Evolutionary conservation across 1,140 invertebrate species (phyloP), one percentile per base, ranked within the genome.

Genomic region (Brachionus rotundiformis): DNA sequence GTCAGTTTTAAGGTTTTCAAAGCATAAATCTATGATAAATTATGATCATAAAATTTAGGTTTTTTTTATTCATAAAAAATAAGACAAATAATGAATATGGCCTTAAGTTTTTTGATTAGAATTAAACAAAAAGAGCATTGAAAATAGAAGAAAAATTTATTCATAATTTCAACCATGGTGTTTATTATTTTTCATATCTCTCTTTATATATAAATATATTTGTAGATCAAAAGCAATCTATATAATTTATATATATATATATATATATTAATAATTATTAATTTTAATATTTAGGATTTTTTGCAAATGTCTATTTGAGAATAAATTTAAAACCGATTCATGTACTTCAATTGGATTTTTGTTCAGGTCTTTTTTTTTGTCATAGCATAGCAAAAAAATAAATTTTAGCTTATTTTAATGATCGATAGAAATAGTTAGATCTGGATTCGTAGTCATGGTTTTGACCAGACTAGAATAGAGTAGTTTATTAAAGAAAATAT

Each of bases 121-220:
- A 54, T 47, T 47, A 47, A 49, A 49, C 36, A 41, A 41, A 41
- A 41, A 23, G 7, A 54, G 47, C 47, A 19, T 54, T 25, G 47
- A 33, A 33, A 29, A 63, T 11, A 36, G 4, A 68, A 19, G 4
- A 13, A 1, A 68, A 68, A 68, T 31, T 31, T 33, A 68, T 68
- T 33, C 29, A 68, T 68, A 39, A 68, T 68, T 41, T 68, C n/a
- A 33, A 33, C 33, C 33, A 68, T 68, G n/a, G 63, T 68, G 47
- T 54, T 54, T 54, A 54, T 54, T 54, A 1, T 54, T 54, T 19
- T 54, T 54, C 6, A 0, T 54, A 6, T 19, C 16, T 19, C 8
- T 54, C n/a, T 19, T 3, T 54, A 54, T 54, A 23, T 54, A 54
- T 54, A 7, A 7, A 54, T 54, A 54, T 54, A 54, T 54, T 25